phyloP scores from a whole-genome alignment of 2,888 invertebrate species.

The Drosophila mulleri region DNA sequence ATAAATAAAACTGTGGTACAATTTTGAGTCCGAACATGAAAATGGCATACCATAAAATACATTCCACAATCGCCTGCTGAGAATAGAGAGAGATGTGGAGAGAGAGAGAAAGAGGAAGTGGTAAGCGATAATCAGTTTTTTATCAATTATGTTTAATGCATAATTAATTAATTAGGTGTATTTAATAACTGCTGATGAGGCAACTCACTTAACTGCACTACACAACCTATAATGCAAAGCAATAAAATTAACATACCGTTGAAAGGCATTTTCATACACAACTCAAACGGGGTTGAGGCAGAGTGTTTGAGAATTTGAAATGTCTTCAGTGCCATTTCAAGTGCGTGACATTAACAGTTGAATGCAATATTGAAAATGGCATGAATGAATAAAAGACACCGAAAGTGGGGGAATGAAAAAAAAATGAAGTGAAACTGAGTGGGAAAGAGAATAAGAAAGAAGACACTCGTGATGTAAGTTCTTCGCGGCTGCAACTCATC shows the following conservation, averaged over 20 bases:
- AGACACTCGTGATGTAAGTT: constrained; percentile 22
- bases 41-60: background rate
- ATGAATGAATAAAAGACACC: constrained; percentile 37
- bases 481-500: constrained; percentile 50
- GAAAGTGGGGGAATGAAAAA: background rate
- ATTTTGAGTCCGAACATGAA: background rate
- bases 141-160: background rate
- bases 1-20: background rate
- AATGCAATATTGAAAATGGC: constrained; percentile 59
- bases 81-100: background rate
- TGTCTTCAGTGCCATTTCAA: constrained; percentile 39
- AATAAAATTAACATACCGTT: constrained; percentile 34
- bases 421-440: background rate
- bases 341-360: constrained; percentile 63
- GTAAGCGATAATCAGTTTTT: background rate
- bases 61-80: background rate
- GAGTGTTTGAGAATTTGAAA: constrained; percentile 37
- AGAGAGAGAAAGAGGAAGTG: background rate
- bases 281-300: background rate
- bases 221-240: constrained; percentile 9
- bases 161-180: background rate
- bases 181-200: constrained; percentile 8
- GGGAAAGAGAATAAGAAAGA: background rate
- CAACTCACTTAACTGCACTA: constrained; percentile 5
- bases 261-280: constrained; percentile 17